Evolutionary conservation across 2,797 vertebrate species (phyloP).

Genomic region (Adrianichthys oophorus): DNA sequence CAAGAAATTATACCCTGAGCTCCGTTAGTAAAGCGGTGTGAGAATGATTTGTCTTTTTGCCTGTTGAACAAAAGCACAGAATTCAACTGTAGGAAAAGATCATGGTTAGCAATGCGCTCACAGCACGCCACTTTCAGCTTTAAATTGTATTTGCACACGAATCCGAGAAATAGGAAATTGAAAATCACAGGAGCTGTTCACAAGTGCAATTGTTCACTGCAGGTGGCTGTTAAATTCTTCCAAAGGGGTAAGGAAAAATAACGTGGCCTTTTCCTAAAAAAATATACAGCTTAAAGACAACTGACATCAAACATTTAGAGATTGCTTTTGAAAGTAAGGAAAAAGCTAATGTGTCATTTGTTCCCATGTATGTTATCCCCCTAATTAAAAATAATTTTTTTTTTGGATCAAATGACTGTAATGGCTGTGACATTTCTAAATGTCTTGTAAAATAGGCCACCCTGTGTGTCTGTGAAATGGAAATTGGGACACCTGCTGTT

Average conservation of each 20-base stretch:
- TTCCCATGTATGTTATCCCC: background rate
- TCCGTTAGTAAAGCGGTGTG: slow-evolving; percentile 14
- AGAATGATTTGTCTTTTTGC: slow-evolving; percentile 4
- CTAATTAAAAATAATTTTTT: slow-evolving; percentile 13
- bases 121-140: slow-evolving; percentile 32
- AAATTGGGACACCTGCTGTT: slow-evolving; percentile 59
- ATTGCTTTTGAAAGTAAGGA: slow-evolving; percentile 6
- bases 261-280: slow-evolving; percentile 46
- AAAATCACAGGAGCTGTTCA: slow-evolving; percentile 40
- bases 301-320: slow-evolving; percentile 19
- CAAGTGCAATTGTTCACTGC: slow-evolving; percentile 25
- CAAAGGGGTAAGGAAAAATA: slow-evolving; percentile 16
- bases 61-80: slow-evolving; percentile 13
- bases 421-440: slow-evolving; percentile 72
- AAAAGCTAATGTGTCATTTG: slow-evolving; percentile 18
- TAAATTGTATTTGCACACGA: slow-evolving; percentile 40
- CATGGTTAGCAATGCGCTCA: slow-evolving; percentile 36
- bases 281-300: slow-evolving; percentile 29
- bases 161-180: slow-evolving; percentile 24
- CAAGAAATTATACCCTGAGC: slow-evolving; percentile 33
- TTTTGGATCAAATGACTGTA: slow-evolving; percentile 24
- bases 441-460: slow-evolving; percentile 55
- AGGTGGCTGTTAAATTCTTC: slow-evolving; percentile 43
- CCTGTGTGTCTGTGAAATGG: slow-evolving; percentile 40
- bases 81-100: slow-evolving; percentile 19